Evolutionary conservation across 2,113 vertebrate species (phyloP), one percentile per base, ranked within the genome.

Genomic region (Crocuta crocuta): DNA sequence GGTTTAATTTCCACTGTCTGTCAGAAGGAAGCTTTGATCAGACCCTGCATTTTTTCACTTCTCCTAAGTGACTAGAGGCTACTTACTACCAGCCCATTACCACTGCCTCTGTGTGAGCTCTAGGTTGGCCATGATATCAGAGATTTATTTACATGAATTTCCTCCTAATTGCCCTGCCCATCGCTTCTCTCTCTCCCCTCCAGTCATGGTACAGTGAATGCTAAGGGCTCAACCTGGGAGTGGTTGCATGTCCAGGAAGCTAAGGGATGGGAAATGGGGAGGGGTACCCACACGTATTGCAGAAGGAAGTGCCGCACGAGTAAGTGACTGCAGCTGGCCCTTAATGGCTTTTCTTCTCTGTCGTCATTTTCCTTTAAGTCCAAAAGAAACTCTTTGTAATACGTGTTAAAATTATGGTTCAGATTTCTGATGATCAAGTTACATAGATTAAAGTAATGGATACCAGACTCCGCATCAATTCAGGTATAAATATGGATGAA

Each of bases 401-500:
- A 99, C 24, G 98, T 98, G 98, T 98, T 99, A 98, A 99, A 99
- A 98, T 98, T 98, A 98, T 96, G 97, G 98, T 98, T 98, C 98
- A 98, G 97, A 98, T 99, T 99, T 99, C 99, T 99, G 98, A 98
- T 98, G 98, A 99, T 99, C 99, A 98, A 98, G 98, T 99, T 99
- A 99, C 98, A 99, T 96, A 99, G 98, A 99, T 99, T 99, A 99
- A 98, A 98, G 98, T 99, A 99, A 99, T 98, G 98, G 98, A 98
- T 99, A 99, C 98, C 99, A 99, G 98, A 98, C 95, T 98, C 96
- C 7, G 78, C 98, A 99, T 98, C 98, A 98, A 98, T 98, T 98
- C 98, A 98, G 98, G 98, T 99, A 99, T 99, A 99, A 99, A 99
- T 99, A 99, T 99, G 98, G 98, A 98, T 99, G 98, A 99, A 99